These are phyloP conservation scores for Apoderus coryli DNA, from an alignment of 2,888 invertebrate genomes.

Conservation along the genomic window DNA sequence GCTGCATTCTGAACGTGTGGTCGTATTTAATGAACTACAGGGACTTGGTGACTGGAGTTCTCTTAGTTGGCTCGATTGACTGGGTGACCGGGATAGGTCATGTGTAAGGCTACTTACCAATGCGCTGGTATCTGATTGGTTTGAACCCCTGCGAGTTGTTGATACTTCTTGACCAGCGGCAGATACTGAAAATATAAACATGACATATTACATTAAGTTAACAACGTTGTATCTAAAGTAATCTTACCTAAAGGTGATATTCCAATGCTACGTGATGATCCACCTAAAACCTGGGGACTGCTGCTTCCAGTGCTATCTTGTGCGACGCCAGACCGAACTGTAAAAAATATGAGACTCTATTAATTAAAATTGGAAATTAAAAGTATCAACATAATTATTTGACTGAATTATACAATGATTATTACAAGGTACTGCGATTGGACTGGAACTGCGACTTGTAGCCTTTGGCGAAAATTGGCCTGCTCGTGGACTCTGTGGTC, in stretches of 20 bases:
- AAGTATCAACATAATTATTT: neutral
- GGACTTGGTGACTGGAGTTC: constrained; percentile 40
- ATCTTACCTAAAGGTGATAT: constrained; percentile 41
- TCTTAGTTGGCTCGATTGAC: constrained; percentile 35
- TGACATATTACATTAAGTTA: too few relatives aligned
- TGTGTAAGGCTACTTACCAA: constrained; percentile 45
- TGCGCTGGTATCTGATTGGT: constrained; percentile 46
- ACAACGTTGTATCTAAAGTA: too few relatives aligned
- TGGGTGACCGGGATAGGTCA: constrained; percentile 45
- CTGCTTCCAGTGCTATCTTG: constrained; percentile 38
- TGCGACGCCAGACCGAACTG: constrained; percentile 18
- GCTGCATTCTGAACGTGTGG: constrained; percentile 36
- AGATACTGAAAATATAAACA: constrained; percentile 32
- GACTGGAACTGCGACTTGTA: constrained; percentile 42
- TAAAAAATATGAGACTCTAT: too few relatives aligned
- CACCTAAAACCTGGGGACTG: constrained; percentile 38
- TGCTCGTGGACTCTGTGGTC: constrained; percentile 38
- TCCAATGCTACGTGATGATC: constrained; percentile 40
- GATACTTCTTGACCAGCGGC: constrained; percentile 27
- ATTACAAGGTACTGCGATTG: constrained; percentile 44
- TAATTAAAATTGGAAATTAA: too few relatives aligned
- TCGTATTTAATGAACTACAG: constrained; percentile 39
- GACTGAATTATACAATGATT: constrained; percentile 7
- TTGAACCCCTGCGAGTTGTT: constrained; percentile 39
- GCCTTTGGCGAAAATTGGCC: constrained; percentile 35